Evolutionary conservation across 2,113 vertebrate species (phyloP), one percentile per base, ranked within the genome.

Genomic region (Sebastes fasciatus): DNA sequence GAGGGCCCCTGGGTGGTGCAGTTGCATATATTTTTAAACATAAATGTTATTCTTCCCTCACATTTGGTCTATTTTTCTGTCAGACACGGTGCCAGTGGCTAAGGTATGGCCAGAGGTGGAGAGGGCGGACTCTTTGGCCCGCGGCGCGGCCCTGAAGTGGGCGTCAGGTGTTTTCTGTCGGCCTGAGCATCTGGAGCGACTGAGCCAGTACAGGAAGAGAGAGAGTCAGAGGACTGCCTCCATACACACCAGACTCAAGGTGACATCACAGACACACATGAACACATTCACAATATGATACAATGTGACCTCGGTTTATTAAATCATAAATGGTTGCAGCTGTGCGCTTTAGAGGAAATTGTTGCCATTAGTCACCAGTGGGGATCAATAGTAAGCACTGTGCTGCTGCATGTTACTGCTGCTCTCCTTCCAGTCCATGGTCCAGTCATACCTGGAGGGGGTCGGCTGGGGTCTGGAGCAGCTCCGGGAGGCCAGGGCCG

Each of bases 111-210:
- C 95, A 5, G 95, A 96, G 92, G 81, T 95, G 51, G 97, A 97
- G 92, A 95, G 96, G 85, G 97, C 98, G 0, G 98, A 99, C 90
- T 86, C 93, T 71, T 63, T 99, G 93, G 98, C 98, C 0, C 95
- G 97, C 16, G 98, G 98, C 1, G 96, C 98, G 0, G 98, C 98
- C 6, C 94, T 99, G 77, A 99, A 99, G 94, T 99, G 98, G 98
- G 98, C 98, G 5, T 99, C 98, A 0, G 97, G 96, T 23, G 95
- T 99, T 63, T 99, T 99, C 92, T 98, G 97, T 87, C 91, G 89
- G 12, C 97, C 98, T 0, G 97, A 99, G 78, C 96, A 99, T 62
- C 93, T 99, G 93, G 96, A 97, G 89, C 95, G 95, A 4, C 95
- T 99, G 3, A 88, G 94, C 66, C 96, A 98, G 69, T 99, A 99